phyloP scores from a whole-genome alignment of 2,113 vertebrate genomes.

The Phaethon lepturus region DNA sequence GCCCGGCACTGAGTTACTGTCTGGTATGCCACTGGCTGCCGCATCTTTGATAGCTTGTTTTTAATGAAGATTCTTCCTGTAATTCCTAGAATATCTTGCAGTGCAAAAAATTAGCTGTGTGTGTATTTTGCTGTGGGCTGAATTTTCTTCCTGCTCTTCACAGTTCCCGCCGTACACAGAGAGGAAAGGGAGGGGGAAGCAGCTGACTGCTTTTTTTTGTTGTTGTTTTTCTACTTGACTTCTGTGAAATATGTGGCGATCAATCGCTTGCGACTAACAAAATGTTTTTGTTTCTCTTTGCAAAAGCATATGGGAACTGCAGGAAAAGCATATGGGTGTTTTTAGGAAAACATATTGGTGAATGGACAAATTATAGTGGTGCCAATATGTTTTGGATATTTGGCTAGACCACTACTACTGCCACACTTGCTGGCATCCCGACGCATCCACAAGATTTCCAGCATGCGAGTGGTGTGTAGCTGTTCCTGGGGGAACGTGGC shows the following conservation, averaged over 20 bases:
- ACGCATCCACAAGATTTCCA: conserved; percentile 12
- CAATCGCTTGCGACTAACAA: conserved; percentile 77
- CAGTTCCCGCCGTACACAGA: conserved; percentile 61
- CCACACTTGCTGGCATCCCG: conserved; percentile 58
- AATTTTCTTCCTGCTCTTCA: conserved; percentile 50
- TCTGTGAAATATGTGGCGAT: conserved; percentile 78
- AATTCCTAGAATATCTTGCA: conserved; percentile 65
- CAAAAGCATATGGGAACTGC: conserved; percentile 81
- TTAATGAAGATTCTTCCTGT: conserved; percentile 67
- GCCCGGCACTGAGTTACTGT: background rate
- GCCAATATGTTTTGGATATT: conserved; percentile 77
- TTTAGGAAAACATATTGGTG: conserved; percentile 81
- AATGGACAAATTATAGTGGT: conserved; percentile 79
- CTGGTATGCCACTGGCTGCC: conserved; percentile 38
- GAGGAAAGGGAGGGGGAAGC: conserved; percentile 59
- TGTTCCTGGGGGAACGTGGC: background rate
- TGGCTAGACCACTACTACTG: conserved; percentile 75
- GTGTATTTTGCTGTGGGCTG: conserved; percentile 70
- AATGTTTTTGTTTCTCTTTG: conserved; percentile 80
- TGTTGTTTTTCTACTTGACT: conserved; percentile 76
- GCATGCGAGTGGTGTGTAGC: background rate
- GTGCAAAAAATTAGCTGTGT: conserved; percentile 28
- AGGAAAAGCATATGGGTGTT: conserved; percentile 82
- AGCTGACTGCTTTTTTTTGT: conserved; percentile 76
- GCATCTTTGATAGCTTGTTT: conserved; percentile 64